A percentile compares a stretch with the other conserved stretches of the same genome.
These are phyloP conservation scores for Gonioctena quinquepunctata DNA, from an alignment of 1,140 invertebrate species.

Conservation along the genomic window DNA sequence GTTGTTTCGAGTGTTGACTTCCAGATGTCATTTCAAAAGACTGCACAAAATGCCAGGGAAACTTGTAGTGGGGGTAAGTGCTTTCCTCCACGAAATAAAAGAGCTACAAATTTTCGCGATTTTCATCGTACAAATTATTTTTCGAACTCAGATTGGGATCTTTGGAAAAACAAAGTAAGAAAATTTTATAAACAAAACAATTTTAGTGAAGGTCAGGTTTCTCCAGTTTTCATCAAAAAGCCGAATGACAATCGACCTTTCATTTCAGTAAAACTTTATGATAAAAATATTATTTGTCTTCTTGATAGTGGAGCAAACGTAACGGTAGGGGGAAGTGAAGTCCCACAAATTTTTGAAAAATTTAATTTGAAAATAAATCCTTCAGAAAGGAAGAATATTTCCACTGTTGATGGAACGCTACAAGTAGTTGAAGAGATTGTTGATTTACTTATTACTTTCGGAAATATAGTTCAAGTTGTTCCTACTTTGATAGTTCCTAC, in stretches of 20 bases:
- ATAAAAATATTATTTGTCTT: not conserved
- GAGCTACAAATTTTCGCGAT: too few species aligned
- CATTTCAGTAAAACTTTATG: not conserved
- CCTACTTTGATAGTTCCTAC: slow-evolving; percentile 6
- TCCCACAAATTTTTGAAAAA: not conserved
- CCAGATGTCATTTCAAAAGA: not conserved
- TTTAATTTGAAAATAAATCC: not conserved
- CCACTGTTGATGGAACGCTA: not conserved
- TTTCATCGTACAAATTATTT: not conserved
- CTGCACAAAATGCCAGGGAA: not conserved
- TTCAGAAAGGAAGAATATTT: not conserved
- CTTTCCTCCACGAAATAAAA: too few species aligned
- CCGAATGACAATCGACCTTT: not conserved
- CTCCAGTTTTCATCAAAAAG: not conserved
- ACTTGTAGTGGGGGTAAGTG: too few species aligned
- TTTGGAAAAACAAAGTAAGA: not conserved
- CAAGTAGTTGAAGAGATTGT: not conserved
- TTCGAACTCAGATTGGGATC: not conserved
- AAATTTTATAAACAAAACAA: not conserved
- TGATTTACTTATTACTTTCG: not conserved
- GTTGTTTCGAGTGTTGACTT: not conserved
- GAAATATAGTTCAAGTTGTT: not conserved
- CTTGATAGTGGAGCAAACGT: not conserved
- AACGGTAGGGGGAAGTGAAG: not conserved
- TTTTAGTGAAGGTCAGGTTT: not conserved